A percentile compares a stretch with the other conserved stretches of the same genome.
Conservation (phyloP, 2,113 vertebrate genomes). For the Cebidichthys violaceus region DNA sequence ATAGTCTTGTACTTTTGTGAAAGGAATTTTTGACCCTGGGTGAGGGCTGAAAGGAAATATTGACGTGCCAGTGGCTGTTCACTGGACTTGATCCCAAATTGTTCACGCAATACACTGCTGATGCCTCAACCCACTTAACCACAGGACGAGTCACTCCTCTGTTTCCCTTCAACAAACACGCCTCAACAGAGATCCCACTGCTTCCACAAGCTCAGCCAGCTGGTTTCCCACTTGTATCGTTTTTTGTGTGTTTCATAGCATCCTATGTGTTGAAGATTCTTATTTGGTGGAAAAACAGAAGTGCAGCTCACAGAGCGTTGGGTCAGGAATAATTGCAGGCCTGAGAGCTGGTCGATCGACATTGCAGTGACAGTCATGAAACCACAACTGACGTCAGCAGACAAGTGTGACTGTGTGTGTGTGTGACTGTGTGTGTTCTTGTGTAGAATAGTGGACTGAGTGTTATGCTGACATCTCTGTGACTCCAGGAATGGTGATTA, state of each 20-base stretch:
- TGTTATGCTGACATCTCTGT: slow-evolving; percentile 52
- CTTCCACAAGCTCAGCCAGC: slow-evolving; percentile 33
- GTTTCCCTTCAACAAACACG: slow-evolving; percentile 53
- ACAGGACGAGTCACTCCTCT: slow-evolving; percentile 28
- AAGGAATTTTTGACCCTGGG: slow-evolving; percentile 23
- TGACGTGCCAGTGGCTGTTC: slow-evolving; percentile 56
- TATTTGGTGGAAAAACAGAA: slow-evolving; percentile 49
- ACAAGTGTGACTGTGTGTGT: slow-evolving; percentile 55
- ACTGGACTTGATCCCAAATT: slow-evolving; percentile 63
- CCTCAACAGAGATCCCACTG: slow-evolving; percentile 49
- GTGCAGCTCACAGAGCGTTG: slow-evolving; percentile 27
- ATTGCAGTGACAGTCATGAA: slow-evolving; percentile 59
- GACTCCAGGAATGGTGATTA: slow-evolving; percentile 56
- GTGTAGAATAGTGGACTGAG: slow-evolving; percentile 43
- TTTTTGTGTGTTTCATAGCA: slow-evolving; percentile 33
- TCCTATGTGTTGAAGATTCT: slow-evolving; percentile 40
- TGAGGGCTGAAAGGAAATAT: slow-evolving; percentile 49
- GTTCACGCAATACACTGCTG: slow-evolving; percentile 43
- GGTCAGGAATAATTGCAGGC: slow-evolving; percentile 66
- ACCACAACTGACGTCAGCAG: slow-evolving; percentile 76
- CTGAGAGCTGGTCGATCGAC: slow-evolving; percentile 55
- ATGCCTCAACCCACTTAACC: slow-evolving; percentile 42
- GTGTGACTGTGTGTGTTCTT: slow-evolving; percentile 39
- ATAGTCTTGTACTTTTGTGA: slow-evolving; percentile 3
- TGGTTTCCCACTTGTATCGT: slow-evolving; percentile 36